Percentiles rank a stretch among this genome's conserved stretches.
Evolutionary conservation across 2,113 vertebrate genomes (phyloP).

Genomic region (Smithornis capensis): DNA sequence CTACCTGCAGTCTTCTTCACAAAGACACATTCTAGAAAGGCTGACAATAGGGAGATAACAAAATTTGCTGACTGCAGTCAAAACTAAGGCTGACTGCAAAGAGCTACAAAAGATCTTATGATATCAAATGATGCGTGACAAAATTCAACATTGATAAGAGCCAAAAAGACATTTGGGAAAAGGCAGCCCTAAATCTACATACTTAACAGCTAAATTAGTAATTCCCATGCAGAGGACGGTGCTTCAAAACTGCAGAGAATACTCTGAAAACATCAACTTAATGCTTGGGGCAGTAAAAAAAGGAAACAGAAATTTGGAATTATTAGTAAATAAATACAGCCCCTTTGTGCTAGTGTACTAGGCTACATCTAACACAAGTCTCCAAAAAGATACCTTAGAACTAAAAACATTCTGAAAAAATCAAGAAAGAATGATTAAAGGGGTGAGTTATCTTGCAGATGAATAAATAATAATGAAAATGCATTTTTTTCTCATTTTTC

Average conservation of each 20-base stretch:
- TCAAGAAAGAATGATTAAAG: background rate
- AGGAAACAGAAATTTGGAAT: background rate
- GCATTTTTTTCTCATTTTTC: background rate
- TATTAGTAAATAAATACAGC: background rate
- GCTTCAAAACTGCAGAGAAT: background rate
- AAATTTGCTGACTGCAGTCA: background rate
- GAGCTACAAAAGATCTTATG: background rate
- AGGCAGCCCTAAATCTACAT: background rate
- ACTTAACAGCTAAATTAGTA: background rate
- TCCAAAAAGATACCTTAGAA: background rate
- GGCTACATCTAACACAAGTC: background rate
- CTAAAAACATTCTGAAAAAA: background rate
- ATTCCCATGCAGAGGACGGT: background rate
- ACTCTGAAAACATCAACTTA: background rate
- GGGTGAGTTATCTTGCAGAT: background rate
- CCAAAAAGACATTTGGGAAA: background rate
- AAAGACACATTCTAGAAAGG: background rate
- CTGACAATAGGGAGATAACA: background rate
- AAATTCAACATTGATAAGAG: slow-evolving; percentile 2
- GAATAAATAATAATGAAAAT: background rate
- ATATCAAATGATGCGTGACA: background rate
- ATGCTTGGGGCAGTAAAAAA: background rate
- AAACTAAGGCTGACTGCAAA: background rate
- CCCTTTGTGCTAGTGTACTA: background rate
- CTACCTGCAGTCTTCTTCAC: background rate